Evolutionary conservation across 1,140 invertebrate species (phyloP).

Genomic region (Prorops nasuta): DNA sequence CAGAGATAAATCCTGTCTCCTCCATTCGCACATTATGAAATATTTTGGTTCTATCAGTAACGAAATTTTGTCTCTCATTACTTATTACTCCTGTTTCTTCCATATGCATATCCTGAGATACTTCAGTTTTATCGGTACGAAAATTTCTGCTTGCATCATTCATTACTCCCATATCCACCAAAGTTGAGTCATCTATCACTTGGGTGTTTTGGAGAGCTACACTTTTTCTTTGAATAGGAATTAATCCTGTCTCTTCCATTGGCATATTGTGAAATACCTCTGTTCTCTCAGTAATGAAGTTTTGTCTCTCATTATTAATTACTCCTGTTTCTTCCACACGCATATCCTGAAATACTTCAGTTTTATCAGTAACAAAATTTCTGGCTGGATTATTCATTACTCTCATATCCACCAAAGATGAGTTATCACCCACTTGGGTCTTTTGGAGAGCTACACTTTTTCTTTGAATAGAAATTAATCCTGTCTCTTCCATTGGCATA

Average conservation of each 20-base stretch:
- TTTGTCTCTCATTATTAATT: too few species aligned
- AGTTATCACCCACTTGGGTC: too few species aligned
- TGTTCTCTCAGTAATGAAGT: too few species aligned
- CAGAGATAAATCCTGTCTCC: conserved; percentile 7
- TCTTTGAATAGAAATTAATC: background rate
- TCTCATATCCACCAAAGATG: too few species aligned
- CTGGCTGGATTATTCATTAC: too few species aligned
- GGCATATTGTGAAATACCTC: conserved; percentile 2
- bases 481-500: conserved; percentile 12
- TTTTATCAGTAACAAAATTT: too few species aligned
- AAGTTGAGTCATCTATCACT: too few species aligned
- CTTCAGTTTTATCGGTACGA: background rate
- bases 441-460: too few species aligned
- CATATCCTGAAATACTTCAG: too few species aligned
- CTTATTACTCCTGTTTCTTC: background rate
- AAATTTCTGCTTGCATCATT: background rate
- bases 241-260: conserved; percentile 11
- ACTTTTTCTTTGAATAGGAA: conserved; percentile 1
- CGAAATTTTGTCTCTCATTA: background rate
- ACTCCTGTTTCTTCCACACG: too few species aligned
- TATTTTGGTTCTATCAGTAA: background rate
- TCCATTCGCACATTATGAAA: conserved; percentile 13
- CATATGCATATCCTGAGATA: conserved; percentile 7
- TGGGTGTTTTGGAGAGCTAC: too few species aligned
- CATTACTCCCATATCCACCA: too few species aligned